Base-by-base conservation (phyloP, 2,797 vertebrate genomes). In the Syngnathus rostellatus region DNA sequence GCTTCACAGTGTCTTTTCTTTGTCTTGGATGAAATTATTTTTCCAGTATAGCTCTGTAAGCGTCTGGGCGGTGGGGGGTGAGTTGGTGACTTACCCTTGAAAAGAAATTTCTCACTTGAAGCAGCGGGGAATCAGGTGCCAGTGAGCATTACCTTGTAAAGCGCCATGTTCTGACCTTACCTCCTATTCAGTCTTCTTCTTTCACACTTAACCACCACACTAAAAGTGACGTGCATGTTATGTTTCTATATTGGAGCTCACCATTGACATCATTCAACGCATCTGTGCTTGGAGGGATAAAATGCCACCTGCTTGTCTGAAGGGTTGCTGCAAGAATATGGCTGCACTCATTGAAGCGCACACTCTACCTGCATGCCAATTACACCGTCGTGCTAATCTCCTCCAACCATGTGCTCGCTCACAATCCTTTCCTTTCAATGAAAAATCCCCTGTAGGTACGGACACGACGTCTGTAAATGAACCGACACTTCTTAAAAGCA, bases 241-340 rank as follows among this genome's bases (percentile, higher is more conserved):
- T 67, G 19, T 72, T 70, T 61, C 23, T 63, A 38, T 62, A 70
- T 80, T 77, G 59, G 40, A 12, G 57, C 31, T 66, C 70, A 65
- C 59, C 31, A 80, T 82, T 90, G 90, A 90, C 76, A 79, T 89
- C 90, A 89, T 93, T 85, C 83, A 84, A 85, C 75, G 77, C 89
- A 89, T 92, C 89, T 93, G 91, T 88, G 88, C 89, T 89, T 87
- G 72, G 77, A 69, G 77, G 77, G 75, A 89, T 92, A 90, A 92
- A 94, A 85, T 92, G 91, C 90, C 92, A 94, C 90, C 92, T 93
- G 92, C 91, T 93, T 91, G 91, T 93, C 90, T 93, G 67, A 69
- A 70, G 72, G 72, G 76, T 86, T 91, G 84, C 89, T 90, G 90
- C 88, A 89, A 92, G 21, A 93, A 93, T 93, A 90, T 90, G 87